A percentile compares a stretch with the other conserved stretches of the same genome.
Evolutionary conservation across 2,113 vertebrate species (phyloP).

Genomic region (Hippocampus mohnikei): DNA sequence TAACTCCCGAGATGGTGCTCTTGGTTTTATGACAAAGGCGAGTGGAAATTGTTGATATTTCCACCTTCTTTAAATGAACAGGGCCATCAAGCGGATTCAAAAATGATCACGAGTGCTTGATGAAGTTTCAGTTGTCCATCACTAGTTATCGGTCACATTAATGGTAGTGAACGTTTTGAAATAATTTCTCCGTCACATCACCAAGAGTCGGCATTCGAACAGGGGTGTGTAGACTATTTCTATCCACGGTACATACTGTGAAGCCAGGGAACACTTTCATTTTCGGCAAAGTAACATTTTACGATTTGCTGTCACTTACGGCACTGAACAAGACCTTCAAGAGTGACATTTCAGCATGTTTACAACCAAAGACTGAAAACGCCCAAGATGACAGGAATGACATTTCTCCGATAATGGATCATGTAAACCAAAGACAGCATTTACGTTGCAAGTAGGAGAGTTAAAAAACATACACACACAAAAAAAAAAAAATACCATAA

Average conservation of each 20-base stretch:
- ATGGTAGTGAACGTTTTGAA: too few species aligned
- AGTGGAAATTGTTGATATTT: too few species aligned
- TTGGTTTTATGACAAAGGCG: too few species aligned
- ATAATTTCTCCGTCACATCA: not conserved
- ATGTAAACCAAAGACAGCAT: slow-evolving; percentile 34
- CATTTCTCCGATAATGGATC: slow-evolving; percentile 5
- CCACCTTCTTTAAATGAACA: too few species aligned
- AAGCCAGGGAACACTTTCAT: not conserved
- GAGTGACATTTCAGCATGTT: not conserved
- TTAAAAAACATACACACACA: slow-evolving; percentile 16
- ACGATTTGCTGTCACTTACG: not conserved
- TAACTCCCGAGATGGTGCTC: too few species aligned
- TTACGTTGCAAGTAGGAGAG: slow-evolving; percentile 18
- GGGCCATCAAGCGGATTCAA: too few species aligned
- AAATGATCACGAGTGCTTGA: too few species aligned
- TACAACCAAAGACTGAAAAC: slow-evolving; percentile 17
- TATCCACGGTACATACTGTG: not conserved
- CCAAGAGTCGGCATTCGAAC: not conserved
- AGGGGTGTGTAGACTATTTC: not conserved
- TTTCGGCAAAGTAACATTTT: not conserved
- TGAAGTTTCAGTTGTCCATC: too few species aligned
- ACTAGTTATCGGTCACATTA: too few species aligned
- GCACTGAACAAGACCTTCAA: not conserved
- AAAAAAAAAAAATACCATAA: slow-evolving; percentile 9
- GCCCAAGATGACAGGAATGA: slow-evolving; percentile 34